phyloP scores from a whole-genome alignment of 2,888 invertebrate species.

The Branchellion lobata region DNA sequence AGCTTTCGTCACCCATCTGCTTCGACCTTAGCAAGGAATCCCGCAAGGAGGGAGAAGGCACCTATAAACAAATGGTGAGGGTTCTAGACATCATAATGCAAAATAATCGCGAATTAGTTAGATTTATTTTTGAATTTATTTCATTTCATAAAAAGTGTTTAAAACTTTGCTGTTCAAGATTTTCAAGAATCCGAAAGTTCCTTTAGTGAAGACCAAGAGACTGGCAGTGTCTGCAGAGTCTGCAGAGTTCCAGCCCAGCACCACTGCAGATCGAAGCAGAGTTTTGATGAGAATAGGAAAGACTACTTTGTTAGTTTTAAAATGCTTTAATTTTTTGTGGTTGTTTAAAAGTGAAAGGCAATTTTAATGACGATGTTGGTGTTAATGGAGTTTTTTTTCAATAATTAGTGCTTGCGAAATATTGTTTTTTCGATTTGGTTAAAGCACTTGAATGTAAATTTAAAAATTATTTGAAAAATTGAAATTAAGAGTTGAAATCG shows the following conservation, averaged over 20 bases:
- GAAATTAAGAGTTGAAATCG: too few relatives aligned
- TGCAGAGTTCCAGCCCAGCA: constrained; percentile 39
- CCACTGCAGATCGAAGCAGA: constrained; percentile 34
- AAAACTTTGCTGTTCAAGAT: too few relatives aligned
- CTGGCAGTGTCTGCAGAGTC: constrained; percentile 40
- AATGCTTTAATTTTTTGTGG: neutral
- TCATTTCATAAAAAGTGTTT: too few relatives aligned
- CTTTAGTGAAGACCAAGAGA: constrained; percentile 33
- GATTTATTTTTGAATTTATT: too few relatives aligned
- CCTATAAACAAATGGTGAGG: neutral
- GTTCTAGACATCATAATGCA: neutral
- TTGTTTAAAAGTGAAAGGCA: too few relatives aligned
- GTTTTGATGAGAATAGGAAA: constrained; percentile 37
- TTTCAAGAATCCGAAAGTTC: constrained; percentile 15
- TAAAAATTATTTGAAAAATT: too few relatives aligned
- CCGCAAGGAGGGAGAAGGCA: neutral
- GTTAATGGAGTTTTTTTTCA: neutral
- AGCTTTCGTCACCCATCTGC: neutral
- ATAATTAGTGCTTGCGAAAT: neutral
- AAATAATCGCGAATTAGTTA: too few relatives aligned
- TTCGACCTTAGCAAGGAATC: neutral
- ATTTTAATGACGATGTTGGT: too few relatives aligned
- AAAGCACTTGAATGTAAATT: too few relatives aligned
- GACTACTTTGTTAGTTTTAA: constrained; percentile 14
- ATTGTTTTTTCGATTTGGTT: too few relatives aligned